These are phyloP conservation scores for Brassicogethes aeneus DNA, from an alignment of 2,888 invertebrate species.

Conservation along the genomic window DNA sequence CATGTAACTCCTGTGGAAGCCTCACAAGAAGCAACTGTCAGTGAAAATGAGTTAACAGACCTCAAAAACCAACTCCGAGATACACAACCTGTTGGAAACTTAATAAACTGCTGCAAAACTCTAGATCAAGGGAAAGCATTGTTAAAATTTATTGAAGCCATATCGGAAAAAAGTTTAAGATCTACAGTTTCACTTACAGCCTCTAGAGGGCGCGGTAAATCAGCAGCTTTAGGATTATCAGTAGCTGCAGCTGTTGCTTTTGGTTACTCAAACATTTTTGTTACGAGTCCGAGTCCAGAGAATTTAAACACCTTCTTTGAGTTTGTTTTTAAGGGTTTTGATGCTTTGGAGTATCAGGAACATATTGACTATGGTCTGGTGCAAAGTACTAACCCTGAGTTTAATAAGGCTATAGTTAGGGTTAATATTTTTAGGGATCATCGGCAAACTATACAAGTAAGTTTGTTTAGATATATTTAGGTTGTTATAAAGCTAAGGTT, in stretches of 20 bases:
- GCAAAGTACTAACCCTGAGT: conserved; percentile 91
- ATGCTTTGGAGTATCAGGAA: conserved; percentile 89
- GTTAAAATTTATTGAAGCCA: conserved; percentile 86
- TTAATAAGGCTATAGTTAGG: conserved; percentile 90
- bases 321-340: conserved; percentile 92
- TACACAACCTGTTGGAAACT: conserved; percentile 83
- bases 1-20: conserved; percentile 65
- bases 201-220: conserved; percentile 95
- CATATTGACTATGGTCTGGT: conserved; percentile 92
- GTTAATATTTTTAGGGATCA: conserved; percentile 87
- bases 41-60: conserved; percentile 56
- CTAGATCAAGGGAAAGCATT: conserved; percentile 90
- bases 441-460: conserved; percentile 85
- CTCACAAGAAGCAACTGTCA: conserved; percentile 41
- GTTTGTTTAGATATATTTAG: conserved; percentile 8
- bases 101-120: conserved; percentile 85
- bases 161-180: conserved; percentile 82
- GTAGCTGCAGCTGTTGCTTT: conserved; percentile 80
- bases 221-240: conserved; percentile 90
- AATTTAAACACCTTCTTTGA: conserved; percentile 96
- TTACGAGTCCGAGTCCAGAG: conserved; percentile 96
- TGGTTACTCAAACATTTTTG: conserved; percentile 84
- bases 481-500: neutral
- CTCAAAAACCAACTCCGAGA: conserved; percentile 78
- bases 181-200: conserved; percentile 94